Evolutionary conservation across 2,113 vertebrate species (phyloP).

Genomic region (Brachyistius frenatus): DNA sequence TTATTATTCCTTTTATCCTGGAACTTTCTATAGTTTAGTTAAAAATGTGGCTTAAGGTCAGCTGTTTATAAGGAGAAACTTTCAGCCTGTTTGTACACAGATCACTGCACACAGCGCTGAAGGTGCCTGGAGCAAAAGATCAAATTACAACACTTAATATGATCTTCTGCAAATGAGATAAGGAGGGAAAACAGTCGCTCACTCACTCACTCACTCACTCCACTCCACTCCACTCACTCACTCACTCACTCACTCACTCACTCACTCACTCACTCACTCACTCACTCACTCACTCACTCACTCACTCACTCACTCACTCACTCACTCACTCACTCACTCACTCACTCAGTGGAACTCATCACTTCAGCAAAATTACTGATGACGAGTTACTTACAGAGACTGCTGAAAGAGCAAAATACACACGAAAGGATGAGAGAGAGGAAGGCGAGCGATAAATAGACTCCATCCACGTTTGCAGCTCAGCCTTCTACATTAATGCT

Average conservation of each 20-base stretch:
- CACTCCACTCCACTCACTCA: not conserved
- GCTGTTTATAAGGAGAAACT: too few species aligned
- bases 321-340: slow-evolving; percentile 1
- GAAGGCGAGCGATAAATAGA: not conserved
- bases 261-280: not conserved
- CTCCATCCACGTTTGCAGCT: slow-evolving; percentile 20
- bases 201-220: not conserved
- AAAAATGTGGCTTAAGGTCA: not conserved
- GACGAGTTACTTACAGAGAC: slow-evolving; percentile 11
- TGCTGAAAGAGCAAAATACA: slow-evolving; percentile 40
- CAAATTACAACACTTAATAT: slow-evolving; percentile 30
- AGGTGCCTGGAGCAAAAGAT: slow-evolving; percentile 35
- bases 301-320: too few species aligned
- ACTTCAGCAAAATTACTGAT: slow-evolving; percentile 22
- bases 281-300: not conserved
- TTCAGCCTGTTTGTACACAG: too few species aligned
- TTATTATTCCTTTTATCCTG: too few species aligned
- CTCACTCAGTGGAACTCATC: not conserved
- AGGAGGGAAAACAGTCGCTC: not conserved
- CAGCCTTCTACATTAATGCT: slow-evolving; percentile 16
- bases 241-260: slow-evolving; percentile 1
- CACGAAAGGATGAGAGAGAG: slow-evolving; percentile 6
- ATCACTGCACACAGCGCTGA: not conserved
- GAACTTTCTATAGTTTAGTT: not conserved
- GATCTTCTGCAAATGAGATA: slow-evolving; percentile 22